Base-by-base conservation (phyloP, 2,888 invertebrate genomes). In the Vanessa cardui region DNA sequence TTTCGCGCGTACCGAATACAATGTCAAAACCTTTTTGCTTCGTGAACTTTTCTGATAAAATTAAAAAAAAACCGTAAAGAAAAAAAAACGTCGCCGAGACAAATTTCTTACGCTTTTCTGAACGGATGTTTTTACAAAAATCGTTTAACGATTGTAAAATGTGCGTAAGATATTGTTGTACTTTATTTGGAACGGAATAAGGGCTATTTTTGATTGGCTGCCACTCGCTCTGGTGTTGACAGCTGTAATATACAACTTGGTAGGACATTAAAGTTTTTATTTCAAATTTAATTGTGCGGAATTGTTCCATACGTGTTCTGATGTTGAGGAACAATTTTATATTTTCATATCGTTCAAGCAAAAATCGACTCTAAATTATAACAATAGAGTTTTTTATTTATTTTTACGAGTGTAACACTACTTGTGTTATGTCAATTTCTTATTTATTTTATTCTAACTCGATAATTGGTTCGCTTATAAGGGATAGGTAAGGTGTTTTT, bases 51-150 rank as follows among this genome's bases (percentile, higher is more conserved):
- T 75, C 69, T 80, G 80, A 82, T 82, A 80, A 80, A 84, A 80
- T 52, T 56, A 71, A 63, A 64, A 72, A 74, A 80, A 2, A 26
- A 49, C 18, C 1, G 5, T 26, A 31, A 64, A 73, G 76, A 80
- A 72, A 73, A 72, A 84, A 86, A 83, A 71, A 71, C 66, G 83
- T 81, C 76, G 78, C 75, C 62, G 78, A 83, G 89, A 90, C 90
- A 90, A 90, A 90, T 90, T 91, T 90, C 88, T 90, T 90, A 85
- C 83, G 87, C 84, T 85, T 85, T 86, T 85, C 87, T 82, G 84
- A 81, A 80, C 82, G 72, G 76, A 77, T 78, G 77, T 72, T 74
- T 54, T 74, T 56, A 73, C 72, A 63, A 72, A 69, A 72, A 49
- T 18, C 68, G 72, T 72, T 73, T 74, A 67, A 60, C 64, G 39